Conservation (phyloP, 2,888 invertebrate genomes). For the Lordiphosa andalusiaca region DNA sequence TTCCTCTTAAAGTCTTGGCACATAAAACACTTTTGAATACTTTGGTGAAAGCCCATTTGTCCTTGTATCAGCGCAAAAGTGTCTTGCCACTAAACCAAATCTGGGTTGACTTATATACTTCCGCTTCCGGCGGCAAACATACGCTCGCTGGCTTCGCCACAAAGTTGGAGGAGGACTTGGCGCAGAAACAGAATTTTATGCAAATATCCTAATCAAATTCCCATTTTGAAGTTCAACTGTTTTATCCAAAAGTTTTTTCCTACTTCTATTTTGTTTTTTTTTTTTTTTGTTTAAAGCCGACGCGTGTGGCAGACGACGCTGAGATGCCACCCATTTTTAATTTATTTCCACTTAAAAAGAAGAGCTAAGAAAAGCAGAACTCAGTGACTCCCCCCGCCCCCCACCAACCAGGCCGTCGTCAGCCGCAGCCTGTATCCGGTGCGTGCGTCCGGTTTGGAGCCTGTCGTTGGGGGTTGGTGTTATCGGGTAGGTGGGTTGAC, state of each 20-base stretch:
- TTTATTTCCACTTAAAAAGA: slow-evolving; percentile 77
- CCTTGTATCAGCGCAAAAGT: slow-evolving; percentile 60
- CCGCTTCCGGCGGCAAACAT: slow-evolving; percentile 72
- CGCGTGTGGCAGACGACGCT: slow-evolving; percentile 44
- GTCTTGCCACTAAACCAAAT: slow-evolving; percentile 56
- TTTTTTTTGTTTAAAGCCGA: slow-evolving; percentile 19
- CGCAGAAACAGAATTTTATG: slow-evolving; percentile 78
- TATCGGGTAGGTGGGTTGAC: slow-evolving; percentile 51
- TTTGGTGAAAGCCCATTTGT: slow-evolving; percentile 69
- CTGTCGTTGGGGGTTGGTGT: slow-evolving; percentile 51
- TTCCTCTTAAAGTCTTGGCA: slow-evolving; percentile 18
- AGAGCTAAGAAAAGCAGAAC: slow-evolving; percentile 31
- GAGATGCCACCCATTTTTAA: slow-evolving; percentile 79
- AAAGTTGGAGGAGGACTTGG: slow-evolving; percentile 45
- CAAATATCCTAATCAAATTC: slow-evolving; percentile 81
- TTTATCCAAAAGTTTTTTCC: slow-evolving; percentile 77
- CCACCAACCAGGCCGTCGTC: slow-evolving; percentile 29
- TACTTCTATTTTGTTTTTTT: neutral
- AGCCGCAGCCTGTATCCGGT: slow-evolving; percentile 66
- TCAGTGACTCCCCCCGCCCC: slow-evolving; percentile 18
- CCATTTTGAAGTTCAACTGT: slow-evolving; percentile 80
- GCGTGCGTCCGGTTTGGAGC: slow-evolving; percentile 71
- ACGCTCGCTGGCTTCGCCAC: slow-evolving; percentile 46
- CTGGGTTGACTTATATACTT: slow-evolving; percentile 78
- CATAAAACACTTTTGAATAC: slow-evolving; percentile 36